These are phyloP conservation scores for Julus scandinavius DNA, from an alignment of 2,888 invertebrate genomes.

Conservation along the genomic window DNA sequence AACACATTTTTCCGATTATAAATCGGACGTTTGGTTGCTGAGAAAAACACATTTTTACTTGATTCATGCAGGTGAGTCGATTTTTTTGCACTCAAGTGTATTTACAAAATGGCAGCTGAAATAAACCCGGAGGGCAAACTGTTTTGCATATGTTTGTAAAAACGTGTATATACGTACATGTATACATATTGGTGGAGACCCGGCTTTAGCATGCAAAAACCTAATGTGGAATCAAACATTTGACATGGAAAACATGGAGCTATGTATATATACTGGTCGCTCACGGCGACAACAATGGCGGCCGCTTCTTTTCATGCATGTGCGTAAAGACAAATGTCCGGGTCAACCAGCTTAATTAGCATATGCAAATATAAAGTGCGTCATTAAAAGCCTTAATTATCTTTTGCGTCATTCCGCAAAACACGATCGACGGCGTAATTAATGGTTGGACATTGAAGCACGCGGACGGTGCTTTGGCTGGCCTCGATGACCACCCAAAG, in stretches of 20 bases:
- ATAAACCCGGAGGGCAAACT: no score
- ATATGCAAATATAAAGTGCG: slow-evolving; percentile 6
- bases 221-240: no score
- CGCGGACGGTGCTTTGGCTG: neutral
- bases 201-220: neutral
- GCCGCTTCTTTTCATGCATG: neutral
- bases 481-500: slow-evolving; percentile 26
- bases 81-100: no score
- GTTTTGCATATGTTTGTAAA: no score
- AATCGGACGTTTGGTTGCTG: no score
- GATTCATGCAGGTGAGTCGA: no score
- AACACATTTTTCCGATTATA: no score
- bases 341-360: slow-evolving; percentile 38
- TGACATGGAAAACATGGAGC: no score
- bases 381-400: slow-evolving; percentile 29
- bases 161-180: no score
- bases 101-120: no score
- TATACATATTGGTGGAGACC: no score
- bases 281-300: neutral
- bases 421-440: slow-evolving; percentile 17
- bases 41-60: no score
- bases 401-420: slow-evolving; percentile 42
- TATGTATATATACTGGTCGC: neutral
- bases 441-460: neutral
- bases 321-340: neutral